Evolutionary conservation across 1,140 invertebrate genomes (phyloP), one percentile per base, ranked within the genome.

Genomic region (Trichonephila clavata): DNA sequence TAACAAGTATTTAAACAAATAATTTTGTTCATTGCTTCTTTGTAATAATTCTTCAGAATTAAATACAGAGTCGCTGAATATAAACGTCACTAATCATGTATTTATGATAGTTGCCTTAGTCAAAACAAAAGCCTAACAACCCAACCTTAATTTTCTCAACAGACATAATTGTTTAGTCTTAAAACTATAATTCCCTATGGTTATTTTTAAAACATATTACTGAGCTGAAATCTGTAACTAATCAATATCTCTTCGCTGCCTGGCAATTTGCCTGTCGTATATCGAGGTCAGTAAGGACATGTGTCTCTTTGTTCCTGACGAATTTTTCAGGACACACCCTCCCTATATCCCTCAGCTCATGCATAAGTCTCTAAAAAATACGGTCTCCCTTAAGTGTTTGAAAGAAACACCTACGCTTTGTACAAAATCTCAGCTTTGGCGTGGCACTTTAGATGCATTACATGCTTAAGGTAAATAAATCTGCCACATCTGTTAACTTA

Each of bases 401-500:
- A 27, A 16, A 16, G 27, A 32, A 27, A 77, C 71, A 27, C 71
- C 24, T 27, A 18, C 71, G 24, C 27, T 77, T 77, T 77, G 71
- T 77, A 39, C 71, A 77, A 77, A 77, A 77, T 77, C 32, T 24
- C 71, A 39, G 18, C 27, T 77, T 20, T 77, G 27, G 71, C 71
- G 71, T 77, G 32, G 71, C 71, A 39, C 71, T 77, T 77, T 32
- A 32, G 21, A 32, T 32, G 14, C 13, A 32, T 77, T 32, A 32
- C 71, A 27, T 32, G 71, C 32, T 77, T 16, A 32, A 77, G 27
- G 71, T 77, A 77, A 77, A 77, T 77, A 77, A 39, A 77, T 77
- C 71, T 18, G 71, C 18, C n/a, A 27, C 27, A 77, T 77, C 71
- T 77, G 71, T 77, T 77, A 77, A 77, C 71, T 77, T 77, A 77